Conservation (phyloP, 2,797 vertebrate species). For the Phoebastria nigripes region DNA sequence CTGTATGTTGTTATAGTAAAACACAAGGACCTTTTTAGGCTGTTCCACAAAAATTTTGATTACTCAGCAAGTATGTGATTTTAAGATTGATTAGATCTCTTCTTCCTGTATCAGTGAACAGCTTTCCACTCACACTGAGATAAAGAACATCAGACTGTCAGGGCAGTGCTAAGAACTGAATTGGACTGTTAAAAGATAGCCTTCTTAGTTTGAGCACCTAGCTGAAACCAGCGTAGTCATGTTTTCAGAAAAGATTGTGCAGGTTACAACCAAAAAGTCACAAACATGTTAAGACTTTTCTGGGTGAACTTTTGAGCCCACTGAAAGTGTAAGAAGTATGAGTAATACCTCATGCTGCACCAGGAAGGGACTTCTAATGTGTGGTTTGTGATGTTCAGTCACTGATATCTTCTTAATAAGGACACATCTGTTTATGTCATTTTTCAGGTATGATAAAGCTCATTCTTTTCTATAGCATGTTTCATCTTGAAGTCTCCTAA, state of each 20-base stretch:
- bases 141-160: not conserved
- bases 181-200: not conserved
- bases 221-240: not conserved
- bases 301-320: not conserved
- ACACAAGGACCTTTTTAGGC: conserved; percentile 1
- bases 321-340: not conserved
- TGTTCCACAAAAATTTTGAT: conserved; percentile 12
- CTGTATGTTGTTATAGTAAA: conserved; percentile 27
- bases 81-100: conserved; percentile 26
- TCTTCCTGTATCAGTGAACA: not conserved
- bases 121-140: not conserved
- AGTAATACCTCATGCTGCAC: not conserved
- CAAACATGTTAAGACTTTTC: conserved; percentile 16
- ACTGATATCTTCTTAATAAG: not conserved
- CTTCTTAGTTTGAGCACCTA: not conserved
- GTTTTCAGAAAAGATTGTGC: not conserved
- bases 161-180: not conserved
- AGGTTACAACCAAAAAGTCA: conserved; percentile 6
- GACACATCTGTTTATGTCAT: not conserved
- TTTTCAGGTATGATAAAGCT: not conserved
- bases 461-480: not conserved
- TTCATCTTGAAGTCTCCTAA: not conserved
- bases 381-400: not conserved
- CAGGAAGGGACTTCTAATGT: not conserved
- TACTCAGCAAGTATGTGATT: conserved; percentile 28